Conservation (phyloP, 2,113 vertebrate species). For the Pseudolaguvia tuberculata region DNA sequence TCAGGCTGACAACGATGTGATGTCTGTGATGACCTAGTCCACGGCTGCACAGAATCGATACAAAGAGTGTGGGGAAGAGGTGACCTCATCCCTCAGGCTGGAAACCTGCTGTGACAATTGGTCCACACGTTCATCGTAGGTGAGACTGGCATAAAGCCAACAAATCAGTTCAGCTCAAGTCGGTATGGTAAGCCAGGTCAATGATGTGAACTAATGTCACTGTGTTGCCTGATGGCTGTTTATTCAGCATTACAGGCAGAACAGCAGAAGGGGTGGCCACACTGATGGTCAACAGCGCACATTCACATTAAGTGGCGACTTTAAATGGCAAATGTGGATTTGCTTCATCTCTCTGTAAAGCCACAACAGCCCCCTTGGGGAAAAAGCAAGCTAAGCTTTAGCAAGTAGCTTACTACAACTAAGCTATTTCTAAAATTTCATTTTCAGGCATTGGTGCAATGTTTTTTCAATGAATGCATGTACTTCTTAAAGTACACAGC, state of each 20-base stretch:
- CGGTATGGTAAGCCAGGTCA: not conserved
- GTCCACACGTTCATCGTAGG: not conserved
- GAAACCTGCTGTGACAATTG: not conserved
- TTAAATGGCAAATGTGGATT: no score
- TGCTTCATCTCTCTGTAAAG: no score
- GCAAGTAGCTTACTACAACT: no score
- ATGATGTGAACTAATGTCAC: no score
- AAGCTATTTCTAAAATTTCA: no score
- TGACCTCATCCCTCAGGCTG: not conserved
- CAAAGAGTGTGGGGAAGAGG: not conserved
- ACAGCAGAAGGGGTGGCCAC: not conserved
- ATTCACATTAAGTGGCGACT: not conserved
- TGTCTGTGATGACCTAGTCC: no score
- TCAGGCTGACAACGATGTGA: no score
- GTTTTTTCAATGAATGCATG: no score
- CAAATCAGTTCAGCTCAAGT: not conserved
- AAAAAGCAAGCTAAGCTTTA: no score
- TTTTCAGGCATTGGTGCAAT: no score
- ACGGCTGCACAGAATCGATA: not conserved
- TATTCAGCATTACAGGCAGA: not conserved
- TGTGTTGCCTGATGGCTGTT: not conserved
- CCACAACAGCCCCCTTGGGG: no score
- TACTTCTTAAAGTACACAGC: no score
- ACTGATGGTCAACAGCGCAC: constrained; percentile 4
- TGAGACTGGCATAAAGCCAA: not conserved